phyloP scores from a whole-genome alignment of 2,113 vertebrate species.

The Aspiorhynchus laticeps region DNA sequence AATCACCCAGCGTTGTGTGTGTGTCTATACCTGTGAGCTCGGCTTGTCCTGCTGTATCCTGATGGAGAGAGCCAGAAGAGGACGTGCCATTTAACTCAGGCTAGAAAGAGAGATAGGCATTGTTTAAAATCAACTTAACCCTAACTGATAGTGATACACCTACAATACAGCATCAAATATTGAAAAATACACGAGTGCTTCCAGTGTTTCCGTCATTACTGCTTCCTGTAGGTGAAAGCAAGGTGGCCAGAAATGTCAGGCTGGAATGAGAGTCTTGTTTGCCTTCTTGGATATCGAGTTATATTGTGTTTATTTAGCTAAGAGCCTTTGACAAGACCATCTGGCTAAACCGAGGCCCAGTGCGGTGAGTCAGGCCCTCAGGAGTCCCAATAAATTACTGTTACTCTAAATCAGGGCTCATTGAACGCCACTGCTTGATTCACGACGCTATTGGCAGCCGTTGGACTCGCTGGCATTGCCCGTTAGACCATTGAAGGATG shows the following conservation, averaged over 20 bases:
- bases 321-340: slow-evolving; percentile 42
- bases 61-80: slow-evolving; percentile 77
- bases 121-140: not conserved
- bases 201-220: not conserved
- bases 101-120: slow-evolving; percentile 65
- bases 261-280: slow-evolving; percentile 1
- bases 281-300: slow-evolving; percentile 13
- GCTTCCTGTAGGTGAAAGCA: not conserved
- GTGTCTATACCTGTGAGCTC: slow-evolving; percentile 81
- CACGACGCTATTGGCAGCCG: not conserved
- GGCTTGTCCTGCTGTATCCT: slow-evolving; percentile 76
- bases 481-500: not conserved
- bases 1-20: slow-evolving; percentile 18
- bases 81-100: slow-evolving; percentile 89
- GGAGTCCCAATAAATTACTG: slow-evolving; percentile 23
- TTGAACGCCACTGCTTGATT: slow-evolving; percentile 16
- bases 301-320: slow-evolving; percentile 55
- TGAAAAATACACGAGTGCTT: too few relatives aligned
- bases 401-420: slow-evolving; percentile 26
- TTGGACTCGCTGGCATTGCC: slow-evolving; percentile 2
- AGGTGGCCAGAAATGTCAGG: not conserved
- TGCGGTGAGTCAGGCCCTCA: not conserved
- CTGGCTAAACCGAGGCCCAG: slow-evolving; percentile 4
- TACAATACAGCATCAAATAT: not conserved
- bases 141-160: slow-evolving; percentile 19